Evolutionary conservation across 2,797 vertebrate species (phyloP), one percentile per base, ranked within the genome.

Genomic region (Toxotes lorentzi): DNA sequence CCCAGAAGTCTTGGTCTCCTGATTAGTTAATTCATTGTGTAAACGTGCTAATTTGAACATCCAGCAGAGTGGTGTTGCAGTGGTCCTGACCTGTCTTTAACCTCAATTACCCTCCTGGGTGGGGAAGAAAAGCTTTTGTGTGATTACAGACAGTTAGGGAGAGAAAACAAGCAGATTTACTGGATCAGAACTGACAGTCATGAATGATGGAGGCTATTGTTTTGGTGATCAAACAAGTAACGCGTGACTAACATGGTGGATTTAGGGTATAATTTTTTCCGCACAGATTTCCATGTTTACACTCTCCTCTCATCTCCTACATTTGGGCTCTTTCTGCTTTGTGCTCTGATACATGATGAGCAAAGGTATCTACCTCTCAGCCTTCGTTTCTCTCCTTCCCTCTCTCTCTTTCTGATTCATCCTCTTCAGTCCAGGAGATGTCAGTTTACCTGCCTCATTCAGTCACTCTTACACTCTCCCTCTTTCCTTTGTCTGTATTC

Each of bases 31-130:
- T 76, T 78, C 50, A n/a, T 43, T 48, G 48, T 16, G 27, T 59
- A 61, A 75, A n/a, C n/a, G 32, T 2, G 24, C 45, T 61, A 51
- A 83, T 82, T 82, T 80, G 21, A 71, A 76, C 50, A 61, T 70
- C 57, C 60, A 41, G 43, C 35, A 38, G 72, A 75, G 47, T 24
- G 0, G 30, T 6, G 9, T 41, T 61, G 65, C 27, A 51, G 23
- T 63, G 59, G 58, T 45, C 61, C 59, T 79, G 79, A 77, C 64
- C 73, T 35, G 57, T 69, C 27, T 84, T 88, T 84, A 81, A 85
- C 84, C 85, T 74, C 63, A 72, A 74, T 87, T 82, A 81, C 50
- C 8, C 41, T 69, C 50, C 54, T 13, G 21, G 67, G 32, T 23
- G 35, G 21, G 13, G 24, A 45, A 48, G 56, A 67, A 56, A 71